Percentiles rank a stretch among this genome's conserved stretches.
Conservation (phyloP, 2,888 invertebrate species). For the Epinotia ramella region DNA sequence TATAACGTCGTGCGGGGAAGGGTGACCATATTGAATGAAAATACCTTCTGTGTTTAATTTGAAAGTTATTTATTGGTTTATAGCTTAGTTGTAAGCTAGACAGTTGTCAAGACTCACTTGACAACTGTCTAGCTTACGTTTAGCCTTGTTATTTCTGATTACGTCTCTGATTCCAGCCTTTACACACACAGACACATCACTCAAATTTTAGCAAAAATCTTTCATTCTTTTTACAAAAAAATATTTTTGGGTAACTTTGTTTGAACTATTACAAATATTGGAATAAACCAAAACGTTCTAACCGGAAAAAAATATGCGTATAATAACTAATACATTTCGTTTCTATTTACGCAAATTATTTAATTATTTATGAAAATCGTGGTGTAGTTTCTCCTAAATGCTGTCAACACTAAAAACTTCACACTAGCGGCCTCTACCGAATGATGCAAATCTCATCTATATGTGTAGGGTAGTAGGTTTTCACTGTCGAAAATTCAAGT, state of each 20-base stretch:
- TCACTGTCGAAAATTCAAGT: slow-evolving; percentile 42
- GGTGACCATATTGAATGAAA: background rate
- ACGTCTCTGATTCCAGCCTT: background rate
- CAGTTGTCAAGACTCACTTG: background rate
- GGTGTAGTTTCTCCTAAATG: background rate
- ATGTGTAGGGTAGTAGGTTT: slow-evolving; percentile 19
- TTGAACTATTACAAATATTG: too few relatives aligned
- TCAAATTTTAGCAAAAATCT: too few relatives aligned
- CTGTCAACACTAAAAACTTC: background rate
- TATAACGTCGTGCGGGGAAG: background rate
- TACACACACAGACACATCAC: too few relatives aligned
- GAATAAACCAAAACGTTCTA: too few relatives aligned
- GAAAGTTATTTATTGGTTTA: too few relatives aligned
- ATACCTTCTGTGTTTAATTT: background rate
- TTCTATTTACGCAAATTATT: background rate
- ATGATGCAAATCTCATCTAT: slow-evolving; percentile 27
- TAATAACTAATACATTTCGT: too few relatives aligned
- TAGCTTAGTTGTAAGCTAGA: background rate
- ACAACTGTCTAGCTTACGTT: too few relatives aligned
- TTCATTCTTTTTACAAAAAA: too few relatives aligned
- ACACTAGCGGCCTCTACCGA: slow-evolving; percentile 14
- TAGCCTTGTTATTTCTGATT: background rate
- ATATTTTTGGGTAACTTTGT: too few relatives aligned
- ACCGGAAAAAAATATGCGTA: too few relatives aligned
- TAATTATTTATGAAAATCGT: background rate